Conservation (phyloP, 2,797 vertebrate species). For the Rhinatrema bivittatum region DNA sequence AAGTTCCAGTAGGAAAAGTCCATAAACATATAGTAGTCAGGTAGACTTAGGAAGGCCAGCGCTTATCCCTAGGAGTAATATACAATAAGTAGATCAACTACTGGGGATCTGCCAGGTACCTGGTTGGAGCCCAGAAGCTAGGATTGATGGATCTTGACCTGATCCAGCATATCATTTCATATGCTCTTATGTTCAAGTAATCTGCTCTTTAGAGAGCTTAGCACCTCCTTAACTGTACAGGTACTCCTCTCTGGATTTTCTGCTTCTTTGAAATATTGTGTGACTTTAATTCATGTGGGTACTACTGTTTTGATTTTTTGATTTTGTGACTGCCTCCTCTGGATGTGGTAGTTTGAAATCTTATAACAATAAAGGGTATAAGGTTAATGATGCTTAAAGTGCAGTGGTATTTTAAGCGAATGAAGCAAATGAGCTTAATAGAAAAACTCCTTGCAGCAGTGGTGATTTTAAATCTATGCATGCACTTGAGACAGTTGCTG, state of each 20-base stretch:
- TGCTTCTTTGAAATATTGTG: neutral
- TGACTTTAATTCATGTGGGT: neutral
- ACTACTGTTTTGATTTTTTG: constrained; percentile 1
- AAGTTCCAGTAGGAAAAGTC: no score
- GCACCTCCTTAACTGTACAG: no score
- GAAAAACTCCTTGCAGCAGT: no score
- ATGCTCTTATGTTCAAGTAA: constrained; percentile 14
- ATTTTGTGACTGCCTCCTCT: neutral
- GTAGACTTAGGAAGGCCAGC: no score
- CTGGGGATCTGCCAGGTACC: no score
- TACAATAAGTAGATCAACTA: no score
- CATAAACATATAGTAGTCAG: no score
- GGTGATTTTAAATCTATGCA: neutral
- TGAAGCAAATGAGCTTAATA: constrained; percentile 14
- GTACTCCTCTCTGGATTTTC: neutral
- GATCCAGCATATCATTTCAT: no score
- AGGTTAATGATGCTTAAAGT: constrained; percentile 13
- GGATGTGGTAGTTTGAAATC: constrained; percentile 12
- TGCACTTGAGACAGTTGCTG: neutral
- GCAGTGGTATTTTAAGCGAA: neutral
- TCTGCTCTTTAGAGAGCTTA: constrained; percentile 2
- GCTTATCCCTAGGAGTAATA: no score
- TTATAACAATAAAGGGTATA: constrained; percentile 40
- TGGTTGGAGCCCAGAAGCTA: no score
- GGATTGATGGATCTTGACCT: no score